Evolutionary conservation across 2,888 invertebrate genomes (phyloP), one percentile per base, ranked within the genome.

Genomic region (Embidobia sp.): DNA sequence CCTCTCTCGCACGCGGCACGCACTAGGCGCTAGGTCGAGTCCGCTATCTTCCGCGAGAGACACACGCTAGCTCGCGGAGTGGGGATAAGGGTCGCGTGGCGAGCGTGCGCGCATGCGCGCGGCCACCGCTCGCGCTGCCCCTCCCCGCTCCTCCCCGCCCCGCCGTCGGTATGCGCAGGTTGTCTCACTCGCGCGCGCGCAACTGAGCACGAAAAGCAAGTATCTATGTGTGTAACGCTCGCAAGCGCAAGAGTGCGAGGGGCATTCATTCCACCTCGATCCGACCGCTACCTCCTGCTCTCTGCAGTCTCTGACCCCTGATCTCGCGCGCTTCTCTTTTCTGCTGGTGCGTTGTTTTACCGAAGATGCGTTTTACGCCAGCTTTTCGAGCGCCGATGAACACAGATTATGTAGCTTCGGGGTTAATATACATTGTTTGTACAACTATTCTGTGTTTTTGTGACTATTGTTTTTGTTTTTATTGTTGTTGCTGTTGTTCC

Each of bases 51-150:
- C 86, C 84, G 85, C 86, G 84, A 83, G 87, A 84, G 87, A 88
- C 88, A 85, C 88, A 86, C 88, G 88, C 86, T 85, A 82, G 73
- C 64, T 37, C 44, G 27, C 59, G 22, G 67, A 81, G 87, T 81
- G 85, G 88, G 87, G 84, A 85, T 79, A 83, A 81, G 82, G 82
- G 88, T 88, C 88, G 88, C 88, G 88, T 88, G 88, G 88, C 88
- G 82, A 80, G 78, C 80, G 81, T 72, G 81, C 78, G 80, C 61
- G 61, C 63, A 67, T 67, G 53, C 59, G 70, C 44, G 29, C 48
- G 11, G 2, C 27, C 48, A 46, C 27, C 35, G 15, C 48, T 37
- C 37, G 37, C 31, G 8, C 33, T 33, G 18, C 22, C 22, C 2
- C 11, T 10, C 5, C 3, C 6, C 10, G 8, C 18, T 18, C 3